Percentiles rank a stretch among this genome's conserved stretches.
Evolutionary conservation across 1,140 invertebrate species (phyloP).

Genomic region (Ylistrum balloti): DNA sequence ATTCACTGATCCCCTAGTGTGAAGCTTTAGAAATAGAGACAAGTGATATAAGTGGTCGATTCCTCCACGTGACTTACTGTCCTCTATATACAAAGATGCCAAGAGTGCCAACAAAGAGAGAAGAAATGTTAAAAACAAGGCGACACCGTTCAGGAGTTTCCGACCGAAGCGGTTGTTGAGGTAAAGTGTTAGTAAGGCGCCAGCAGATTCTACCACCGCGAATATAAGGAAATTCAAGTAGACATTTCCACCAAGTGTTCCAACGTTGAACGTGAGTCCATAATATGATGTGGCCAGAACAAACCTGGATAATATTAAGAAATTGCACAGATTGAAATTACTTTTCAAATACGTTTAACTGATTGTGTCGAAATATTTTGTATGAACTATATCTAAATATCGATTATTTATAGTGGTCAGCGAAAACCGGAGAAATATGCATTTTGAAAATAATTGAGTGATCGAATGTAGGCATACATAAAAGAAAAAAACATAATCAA

Average conservation of each 20-base stretch:
- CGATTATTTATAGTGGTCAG: too few relatives aligned
- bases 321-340: too few relatives aligned
- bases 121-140: not conserved
- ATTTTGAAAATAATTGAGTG: too few relatives aligned
- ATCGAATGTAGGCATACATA: too few relatives aligned
- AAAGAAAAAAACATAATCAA: too few relatives aligned
- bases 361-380: too few relatives aligned
- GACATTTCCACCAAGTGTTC: not conserved
- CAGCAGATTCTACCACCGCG: not conserved
- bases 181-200: not conserved
- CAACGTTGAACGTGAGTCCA: not conserved
- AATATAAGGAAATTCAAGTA: slow-evolving; percentile 13
- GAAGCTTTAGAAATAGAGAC: too few relatives aligned
- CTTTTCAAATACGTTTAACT: too few relatives aligned
- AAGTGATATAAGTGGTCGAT: too few relatives aligned
- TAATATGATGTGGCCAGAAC: not conserved
- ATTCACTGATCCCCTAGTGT: too few relatives aligned
- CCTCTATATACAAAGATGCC: not conserved
- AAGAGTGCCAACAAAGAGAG: not conserved
- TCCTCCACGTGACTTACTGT: not conserved
- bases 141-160: not conserved
- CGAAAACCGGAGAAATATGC: too few relatives aligned
- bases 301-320: not conserved
- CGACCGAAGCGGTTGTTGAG: slow-evolving; percentile 12
- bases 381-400: too few relatives aligned